Evolutionary conservation across 1,140 invertebrate genomes (phyloP), one percentile per base, ranked within the genome.

Genomic region (Gryon sp.): DNA sequence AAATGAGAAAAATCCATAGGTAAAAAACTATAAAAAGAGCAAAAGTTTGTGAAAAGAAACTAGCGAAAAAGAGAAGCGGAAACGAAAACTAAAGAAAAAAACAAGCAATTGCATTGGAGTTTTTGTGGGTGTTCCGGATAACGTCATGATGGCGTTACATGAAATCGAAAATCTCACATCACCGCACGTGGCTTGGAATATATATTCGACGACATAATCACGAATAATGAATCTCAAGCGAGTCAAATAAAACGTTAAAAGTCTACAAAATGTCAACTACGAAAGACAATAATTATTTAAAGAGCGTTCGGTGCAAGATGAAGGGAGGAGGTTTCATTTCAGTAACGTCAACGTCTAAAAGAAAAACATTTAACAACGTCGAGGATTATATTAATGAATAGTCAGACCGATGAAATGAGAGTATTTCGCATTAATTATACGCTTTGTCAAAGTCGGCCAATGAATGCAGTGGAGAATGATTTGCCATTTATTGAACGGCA

Each of bases 1-100:
- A 57, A 62, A 65, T 62, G 55, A 70, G 46, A 62, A 68, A 48
- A 53, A 57, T 30, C 8, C 5, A 9, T 11, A 30, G 38, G 5
- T 4, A n/a, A 20, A 19, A 20, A 11, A 19, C n/a, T 11, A 30
- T n/a, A 26, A 43, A 34, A 18, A 26, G n/a, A n/a, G n/a, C n/a
- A 45, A 22, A 34, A 46, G 16, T 11, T 14, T 46, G 20, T 1
- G 16, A n/a, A 46, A 46, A 15, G 26, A 20, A 34, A 50, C 8
- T 2, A 19, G 9, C 24, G 8, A 34, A 32, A 19, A 15, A 40
- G 20, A 9, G 36, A 7, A 26, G 7, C 22, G n/a, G 30, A 20
- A 15, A 20, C 6, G 18, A 18, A 1, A 43, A 57, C 22, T n/a
- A 7, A 6, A 43, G 24, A 43, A 43, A 43, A 28, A 57, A 30